Base-by-base conservation (phyloP, 2,797 vertebrate species). In the Pseudochaenichthys georgianus region DNA sequence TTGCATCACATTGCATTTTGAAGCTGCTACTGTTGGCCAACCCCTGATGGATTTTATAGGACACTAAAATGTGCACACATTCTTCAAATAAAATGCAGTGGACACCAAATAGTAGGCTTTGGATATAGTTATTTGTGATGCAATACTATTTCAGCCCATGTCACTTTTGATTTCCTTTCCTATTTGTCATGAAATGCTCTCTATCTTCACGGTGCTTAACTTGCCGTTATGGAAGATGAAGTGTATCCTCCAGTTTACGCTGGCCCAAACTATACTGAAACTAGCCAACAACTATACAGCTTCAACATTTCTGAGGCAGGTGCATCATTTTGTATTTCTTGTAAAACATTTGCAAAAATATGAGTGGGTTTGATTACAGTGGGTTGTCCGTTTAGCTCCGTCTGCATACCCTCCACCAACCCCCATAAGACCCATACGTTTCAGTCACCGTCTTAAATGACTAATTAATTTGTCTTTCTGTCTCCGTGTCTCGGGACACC, bases 381-480 rank as follows among this genome's bases (percentile, higher is more conserved):
- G 16, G 2, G 41, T 34, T 54, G 62, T 77, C 75, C 51, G 64
- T 19, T 55, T 28, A 3, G 7, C 50, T 38, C 50, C 7, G 42
- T 51, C 79, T 74, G 53, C 66, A 31, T 13, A 10, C 57, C 75
- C 62, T 77, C 74, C 48, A 59, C 48, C 60, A 28, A 21, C 41
- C 63, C 70, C 68, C 74, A 28, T 11, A 57, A 75, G 57, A 51
- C 58, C 55, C 13, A 55, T 23, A 63, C 10, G 9, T 64, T 70
- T 70, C 34, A 52, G 63, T 75, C 55, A 2, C 59, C 6, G 65
- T 70, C 73, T 75, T 73, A 81, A 83, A 85, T 86, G 85, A 78
- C 74, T 13, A 53, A 75, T 84, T 75, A 51, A 79, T 81, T 75
- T 63, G 63, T 83, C 74, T 74, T 45, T 74, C 51, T 72, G 58